Percentiles rank a stretch among this genome's conserved stretches.
phyloP scores from a whole-genome alignment of 2,888 invertebrate genomes.

The Crossocerus cetratus region DNA sequence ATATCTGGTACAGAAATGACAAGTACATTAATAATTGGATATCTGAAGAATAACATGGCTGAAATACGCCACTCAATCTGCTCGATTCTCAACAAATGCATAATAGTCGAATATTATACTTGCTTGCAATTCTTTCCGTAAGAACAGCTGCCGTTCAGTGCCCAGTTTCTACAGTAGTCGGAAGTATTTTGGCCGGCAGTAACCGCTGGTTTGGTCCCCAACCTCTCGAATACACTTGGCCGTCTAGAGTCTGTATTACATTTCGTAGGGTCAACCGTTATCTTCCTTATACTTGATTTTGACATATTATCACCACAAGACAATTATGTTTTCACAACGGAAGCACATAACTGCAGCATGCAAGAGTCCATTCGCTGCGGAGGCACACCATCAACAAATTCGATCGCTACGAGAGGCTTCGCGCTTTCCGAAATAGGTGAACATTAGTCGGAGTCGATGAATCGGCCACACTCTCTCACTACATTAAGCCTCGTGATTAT shows the following conservation, averaged over 20 bases:
- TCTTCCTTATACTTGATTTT: slow-evolving; percentile 87
- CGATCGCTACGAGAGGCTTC: background rate
- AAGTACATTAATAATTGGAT: slow-evolving; percentile 39
- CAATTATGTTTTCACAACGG: slow-evolving; percentile 72
- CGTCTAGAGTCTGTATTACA: slow-evolving; percentile 82
- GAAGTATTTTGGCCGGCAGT: slow-evolving; percentile 78
- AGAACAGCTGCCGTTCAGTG: slow-evolving; percentile 86
- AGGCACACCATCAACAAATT: slow-evolving; percentile 52
- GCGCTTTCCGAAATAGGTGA: too few species aligned
- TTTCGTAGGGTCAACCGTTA: slow-evolving; percentile 86
- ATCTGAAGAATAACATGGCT: background rate
- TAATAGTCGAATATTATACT: slow-evolving; percentile 43
- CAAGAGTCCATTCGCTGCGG: slow-evolving; percentile 55
- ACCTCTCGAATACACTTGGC: slow-evolving; percentile 90
- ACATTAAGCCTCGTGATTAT: too few species aligned
- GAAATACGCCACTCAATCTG: background rate
- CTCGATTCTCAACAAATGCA: background rate
- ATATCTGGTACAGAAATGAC: slow-evolving; percentile 74
- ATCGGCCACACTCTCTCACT: too few species aligned
- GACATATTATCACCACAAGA: slow-evolving; percentile 79
- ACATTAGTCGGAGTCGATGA: too few species aligned
- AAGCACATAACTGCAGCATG: slow-evolving; percentile 74
- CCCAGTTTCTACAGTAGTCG: slow-evolving; percentile 88
- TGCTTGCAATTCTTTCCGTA: slow-evolving; percentile 88
- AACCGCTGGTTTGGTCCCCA: slow-evolving; percentile 85